These are phyloP conservation scores for Psittacula echo DNA, from an alignment of 2,797 vertebrate genomes.

Conservation along the genomic window DNA sequence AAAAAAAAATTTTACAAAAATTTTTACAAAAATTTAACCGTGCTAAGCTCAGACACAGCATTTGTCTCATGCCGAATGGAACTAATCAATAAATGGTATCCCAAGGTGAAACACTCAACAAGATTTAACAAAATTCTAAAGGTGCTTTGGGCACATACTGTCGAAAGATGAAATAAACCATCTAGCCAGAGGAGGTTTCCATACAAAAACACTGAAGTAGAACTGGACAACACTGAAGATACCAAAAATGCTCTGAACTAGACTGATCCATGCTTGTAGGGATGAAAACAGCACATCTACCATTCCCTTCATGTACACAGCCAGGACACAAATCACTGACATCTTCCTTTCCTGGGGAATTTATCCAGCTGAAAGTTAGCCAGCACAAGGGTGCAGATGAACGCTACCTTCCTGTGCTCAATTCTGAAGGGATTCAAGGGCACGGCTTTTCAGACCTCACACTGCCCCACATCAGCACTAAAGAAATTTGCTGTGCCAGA, in stretches of 20 bases:
- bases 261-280: background rate
- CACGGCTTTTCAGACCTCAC: background rate
- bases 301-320: accelerated
- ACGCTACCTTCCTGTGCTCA: background rate
- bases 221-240: background rate
- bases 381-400: background rate
- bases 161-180: background rate
- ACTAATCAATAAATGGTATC: background rate
- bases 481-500: background rate
- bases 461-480: background rate
- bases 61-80: background rate
- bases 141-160: background rate
- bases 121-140: background rate
- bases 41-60: background rate
- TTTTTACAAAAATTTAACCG: background rate
- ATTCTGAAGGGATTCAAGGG: background rate
- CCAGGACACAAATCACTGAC: background rate
- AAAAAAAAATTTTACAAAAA: background rate
- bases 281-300: background rate
- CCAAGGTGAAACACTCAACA: background rate
- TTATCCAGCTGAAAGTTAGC: background rate
- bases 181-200: background rate
- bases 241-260: background rate
- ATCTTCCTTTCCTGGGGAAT: background rate
- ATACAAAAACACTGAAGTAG: background rate